These are phyloP conservation scores for Pachypeltis micranthus DNA, from an alignment of 1,140 invertebrate species.

Conservation along the genomic window DNA sequence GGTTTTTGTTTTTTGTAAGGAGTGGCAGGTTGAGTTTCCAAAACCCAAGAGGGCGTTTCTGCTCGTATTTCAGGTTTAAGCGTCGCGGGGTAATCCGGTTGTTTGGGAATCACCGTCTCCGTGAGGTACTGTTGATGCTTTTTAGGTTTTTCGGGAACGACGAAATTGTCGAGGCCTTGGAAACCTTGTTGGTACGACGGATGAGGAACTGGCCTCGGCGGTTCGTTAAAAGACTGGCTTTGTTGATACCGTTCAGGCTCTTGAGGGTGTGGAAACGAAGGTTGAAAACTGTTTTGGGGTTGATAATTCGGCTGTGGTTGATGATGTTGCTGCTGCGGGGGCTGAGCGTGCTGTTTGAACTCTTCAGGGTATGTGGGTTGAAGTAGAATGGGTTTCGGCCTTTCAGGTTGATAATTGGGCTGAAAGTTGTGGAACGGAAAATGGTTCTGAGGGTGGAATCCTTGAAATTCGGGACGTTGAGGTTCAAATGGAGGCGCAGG, in stretches of 20 bases:
- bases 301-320: not conserved
- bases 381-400: slow-evolving; percentile 14
- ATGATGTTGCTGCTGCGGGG: slow-evolving; percentile 23
- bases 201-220: slow-evolving; percentile 11
- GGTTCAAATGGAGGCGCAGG: slow-evolving; percentile 2
- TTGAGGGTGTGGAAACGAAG: slow-evolving; percentile 26
- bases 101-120: not conserved
- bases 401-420: slow-evolving; percentile 23
- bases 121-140: slow-evolving; percentile 27
- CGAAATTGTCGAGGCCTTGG: slow-evolving; percentile 20
- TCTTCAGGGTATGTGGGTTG: slow-evolving; percentile 3
- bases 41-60: slow-evolving; percentile 30
- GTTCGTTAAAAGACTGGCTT: slow-evolving; percentile 24
- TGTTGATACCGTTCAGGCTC: slow-evolving; percentile 28
- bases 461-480: slow-evolving; percentile 28
- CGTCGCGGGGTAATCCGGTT: slow-evolving; percentile 30
- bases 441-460: slow-evolving; percentile 29
- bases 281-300: slow-evolving; percentile 26
- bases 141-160: slow-evolving; percentile 27
- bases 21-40: slow-evolving; percentile 36
- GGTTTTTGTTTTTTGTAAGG: slow-evolving; percentile 30
- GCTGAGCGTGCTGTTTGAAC: slow-evolving; percentile 22
- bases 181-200: slow-evolving; percentile 21
- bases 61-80: slow-evolving; percentile 32
- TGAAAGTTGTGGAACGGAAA: slow-evolving; percentile 25